phyloP scores from a whole-genome alignment of 2,888 invertebrate genomes.

The Drosophila pegasa region DNA sequence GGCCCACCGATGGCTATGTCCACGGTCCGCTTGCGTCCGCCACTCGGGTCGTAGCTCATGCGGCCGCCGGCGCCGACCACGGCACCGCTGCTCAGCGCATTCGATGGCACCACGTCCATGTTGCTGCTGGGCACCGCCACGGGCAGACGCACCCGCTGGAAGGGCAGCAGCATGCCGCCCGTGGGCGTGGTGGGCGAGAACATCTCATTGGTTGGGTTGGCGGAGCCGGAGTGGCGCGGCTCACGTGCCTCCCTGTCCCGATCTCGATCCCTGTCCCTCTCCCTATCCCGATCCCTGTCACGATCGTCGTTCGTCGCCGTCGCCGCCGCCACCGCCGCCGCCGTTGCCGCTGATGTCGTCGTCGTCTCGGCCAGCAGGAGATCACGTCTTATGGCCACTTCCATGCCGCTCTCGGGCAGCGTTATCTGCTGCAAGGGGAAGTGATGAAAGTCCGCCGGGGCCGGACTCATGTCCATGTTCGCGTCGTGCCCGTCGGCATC shows the following conservation, averaged over 20 bases:
- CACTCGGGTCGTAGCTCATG: constrained; percentile 72
- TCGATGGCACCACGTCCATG: constrained; percentile 85
- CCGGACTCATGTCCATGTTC: constrained; percentile 73
- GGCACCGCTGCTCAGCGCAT: constrained; percentile 63
- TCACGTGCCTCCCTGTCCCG: constrained; percentile 18
- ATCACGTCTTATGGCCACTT: constrained; percentile 84
- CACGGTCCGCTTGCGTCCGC: constrained; percentile 82
- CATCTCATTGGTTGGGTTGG: constrained; percentile 79
- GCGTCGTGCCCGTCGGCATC: constrained; percentile 71
- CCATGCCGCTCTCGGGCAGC: constrained; percentile 84
- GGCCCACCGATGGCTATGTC: constrained; percentile 83
- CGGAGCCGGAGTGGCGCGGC: constrained; percentile 1
- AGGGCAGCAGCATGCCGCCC: constrained; percentile 83
- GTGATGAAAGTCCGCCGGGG: constrained; percentile 78
- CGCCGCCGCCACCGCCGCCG: background rate
- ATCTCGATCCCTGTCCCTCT: constrained; percentile 18
- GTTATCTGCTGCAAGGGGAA: constrained; percentile 83
- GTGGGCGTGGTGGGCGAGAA: constrained; percentile 82
- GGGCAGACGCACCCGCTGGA: constrained; percentile 84
- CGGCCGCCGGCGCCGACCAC: constrained; percentile 54
- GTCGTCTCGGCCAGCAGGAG: constrained; percentile 70
- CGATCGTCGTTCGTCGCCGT: constrained; percentile 44
- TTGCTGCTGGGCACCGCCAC: constrained; percentile 84
- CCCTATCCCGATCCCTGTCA: constrained; percentile 5
- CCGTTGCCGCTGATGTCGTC: constrained; percentile 14